Evolutionary conservation across 2,888 invertebrate genomes (phyloP).

Genomic region (Dasysyrphus tricinctus): DNA sequence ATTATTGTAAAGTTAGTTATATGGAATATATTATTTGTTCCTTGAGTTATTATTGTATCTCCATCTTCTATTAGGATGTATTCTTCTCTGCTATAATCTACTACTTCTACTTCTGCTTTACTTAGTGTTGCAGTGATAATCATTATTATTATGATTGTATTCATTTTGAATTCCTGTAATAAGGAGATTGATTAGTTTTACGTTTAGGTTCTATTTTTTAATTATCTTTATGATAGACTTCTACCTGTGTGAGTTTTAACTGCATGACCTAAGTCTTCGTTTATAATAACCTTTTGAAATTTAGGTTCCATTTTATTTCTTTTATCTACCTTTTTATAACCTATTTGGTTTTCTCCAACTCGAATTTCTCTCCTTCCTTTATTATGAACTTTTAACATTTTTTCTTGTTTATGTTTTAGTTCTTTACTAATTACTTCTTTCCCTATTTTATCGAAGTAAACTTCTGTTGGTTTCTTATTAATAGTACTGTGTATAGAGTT

Average conservation of each 20-base stretch:
- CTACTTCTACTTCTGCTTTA: conserved; percentile 10
- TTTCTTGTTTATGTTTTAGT: conserved; percentile 27
- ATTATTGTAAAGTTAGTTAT: conserved; percentile 28
- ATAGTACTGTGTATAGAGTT: conserved; percentile 25
- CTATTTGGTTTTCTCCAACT: neutral
- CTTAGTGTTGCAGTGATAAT: conserved; percentile 31
- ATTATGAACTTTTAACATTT: conserved; percentile 37
- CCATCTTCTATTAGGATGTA: conserved; percentile 20
- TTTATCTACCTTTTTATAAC: neutral
- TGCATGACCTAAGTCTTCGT: conserved; percentile 35
- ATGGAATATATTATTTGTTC: conserved; percentile 26
- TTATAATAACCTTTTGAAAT: conserved; percentile 5
- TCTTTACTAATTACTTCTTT: conserved; percentile 18
- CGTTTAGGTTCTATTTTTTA: conserved; percentile 16
- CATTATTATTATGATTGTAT: conserved; percentile 26
- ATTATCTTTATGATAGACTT: conserved; percentile 40
- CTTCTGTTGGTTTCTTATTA: conserved; percentile 37
- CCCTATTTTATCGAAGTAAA: conserved; percentile 34
- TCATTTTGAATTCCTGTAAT: conserved; percentile 24
- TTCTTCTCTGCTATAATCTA: conserved; percentile 10
- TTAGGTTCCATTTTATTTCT: no score
- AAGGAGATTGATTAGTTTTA: conserved; percentile 21
- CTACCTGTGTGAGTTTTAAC: conserved; percentile 20
- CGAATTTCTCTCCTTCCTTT: conserved; percentile 1
- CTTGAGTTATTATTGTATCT: conserved; percentile 28